Base-by-base conservation (phyloP, 2,797 vertebrate genomes). In the Periophthalmus magnuspinnatus region DNA sequence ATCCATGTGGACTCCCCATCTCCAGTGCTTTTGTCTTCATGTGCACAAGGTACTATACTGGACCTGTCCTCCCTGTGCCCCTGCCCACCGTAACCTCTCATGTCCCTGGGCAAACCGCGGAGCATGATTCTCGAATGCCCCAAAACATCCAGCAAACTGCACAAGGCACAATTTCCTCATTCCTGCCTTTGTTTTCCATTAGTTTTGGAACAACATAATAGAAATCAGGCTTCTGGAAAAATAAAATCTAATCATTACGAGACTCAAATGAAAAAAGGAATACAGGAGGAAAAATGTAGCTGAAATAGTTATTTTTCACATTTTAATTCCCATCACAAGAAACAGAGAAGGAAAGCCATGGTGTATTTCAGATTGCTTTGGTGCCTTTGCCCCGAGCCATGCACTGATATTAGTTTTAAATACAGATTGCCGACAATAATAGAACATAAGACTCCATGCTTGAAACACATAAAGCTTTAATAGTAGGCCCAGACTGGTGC, bases 341-440 rank as follows among this genome's bases (percentile, higher is more conserved):
- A 93, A 93, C 74, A 86, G 88, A 93, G 90, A 86, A 91, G 90
- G 89, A 64, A 48, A 64, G 38, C 62, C 87, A 84, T 78, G 86
- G 86, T 86, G 81, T 94, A 92, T 92, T 91, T 94, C 92, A 93
- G 93, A 90, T 93, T 94, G 84, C 71, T 92, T 94, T 86, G 89
- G 92, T 92, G 86, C 88, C 84, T 87, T 86, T 84, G 95, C 96
- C 96, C 80, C 89, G 73, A 95, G 96, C 94, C 91, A 92, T 88
- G 86, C 85, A 76, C 88, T 89, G 90, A 91, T 95, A 95, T 94
- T 95, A 93, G 93, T 93, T 94, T 96, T 95, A 96, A 97, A 95
- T 95, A 96, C 96, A 96, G 95, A 94, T 94, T 92, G 91, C 93
- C 90, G 90, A 93, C 96, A 94, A 92, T 90, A 94, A 94, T 91